Conservation (phyloP, 2,888 invertebrate genomes). For the Philhelius pedissequus region DNA sequence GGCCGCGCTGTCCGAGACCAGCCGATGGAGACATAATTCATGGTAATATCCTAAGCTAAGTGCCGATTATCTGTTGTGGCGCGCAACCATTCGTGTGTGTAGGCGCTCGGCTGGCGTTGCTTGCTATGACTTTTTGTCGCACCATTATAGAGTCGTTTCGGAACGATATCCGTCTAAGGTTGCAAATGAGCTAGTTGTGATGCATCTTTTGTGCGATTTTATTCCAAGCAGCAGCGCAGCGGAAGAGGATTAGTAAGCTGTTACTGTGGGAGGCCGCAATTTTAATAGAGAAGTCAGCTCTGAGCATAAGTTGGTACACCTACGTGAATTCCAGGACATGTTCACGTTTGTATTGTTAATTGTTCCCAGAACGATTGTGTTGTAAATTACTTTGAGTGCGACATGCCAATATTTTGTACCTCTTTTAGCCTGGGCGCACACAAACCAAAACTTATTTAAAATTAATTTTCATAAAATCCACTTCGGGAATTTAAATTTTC, state of each 20-base stretch:
- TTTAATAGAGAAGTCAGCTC: background rate
- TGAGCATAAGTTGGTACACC: background rate
- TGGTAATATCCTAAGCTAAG: conserved; percentile 61
- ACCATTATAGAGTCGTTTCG: conserved; percentile 49
- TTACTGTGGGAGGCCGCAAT: background rate
- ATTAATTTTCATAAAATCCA: background rate
- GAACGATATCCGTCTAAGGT: conserved; percentile 38
- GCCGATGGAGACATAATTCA: conserved; percentile 67
- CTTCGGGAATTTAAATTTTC: background rate
- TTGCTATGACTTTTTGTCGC: conserved; percentile 49
- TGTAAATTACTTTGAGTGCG: background rate
- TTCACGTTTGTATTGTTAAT: background rate
- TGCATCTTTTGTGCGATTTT: conserved; percentile 11
- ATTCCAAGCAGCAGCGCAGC: background rate
- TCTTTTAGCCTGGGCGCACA: too few species aligned
- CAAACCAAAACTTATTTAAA: background rate
- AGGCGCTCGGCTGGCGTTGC: background rate
- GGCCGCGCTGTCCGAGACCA: conserved; percentile 32
- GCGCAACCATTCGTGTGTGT: conserved; percentile 29
- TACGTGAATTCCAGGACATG: conserved; percentile 16
- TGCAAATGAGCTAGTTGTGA: conserved; percentile 6
- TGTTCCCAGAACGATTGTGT: background rate
- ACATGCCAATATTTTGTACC: background rate
- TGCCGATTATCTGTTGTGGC: conserved; percentile 62
- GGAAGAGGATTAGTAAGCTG: background rate